Percentiles rank a stretch among this genome's conserved stretches.
Evolutionary conservation across 2,888 invertebrate species (phyloP).

Genomic region (Platycheirus rosarum): DNA sequence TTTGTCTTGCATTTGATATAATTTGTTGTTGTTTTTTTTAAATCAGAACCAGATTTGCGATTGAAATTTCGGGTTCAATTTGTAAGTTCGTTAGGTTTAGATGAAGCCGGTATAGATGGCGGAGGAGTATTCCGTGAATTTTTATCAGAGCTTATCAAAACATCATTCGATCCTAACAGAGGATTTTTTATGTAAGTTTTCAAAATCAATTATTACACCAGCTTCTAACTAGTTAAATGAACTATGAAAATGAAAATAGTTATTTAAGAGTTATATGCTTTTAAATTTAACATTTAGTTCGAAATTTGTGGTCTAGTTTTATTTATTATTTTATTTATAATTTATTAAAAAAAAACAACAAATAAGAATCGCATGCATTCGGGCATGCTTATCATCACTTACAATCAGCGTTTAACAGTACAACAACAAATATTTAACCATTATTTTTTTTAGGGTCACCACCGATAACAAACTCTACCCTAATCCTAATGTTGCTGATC

Average conservation of each 20-base stretch:
- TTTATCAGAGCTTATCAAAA: slow-evolving; percentile 95
- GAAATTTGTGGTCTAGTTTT: too few relatives aligned
- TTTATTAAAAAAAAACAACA: too few relatives aligned
- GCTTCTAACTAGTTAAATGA: too few relatives aligned
- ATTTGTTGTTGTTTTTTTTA: slow-evolving; percentile 3
- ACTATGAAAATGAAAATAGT: too few relatives aligned
- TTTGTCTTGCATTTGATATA: not conserved
- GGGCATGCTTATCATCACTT: too few relatives aligned
- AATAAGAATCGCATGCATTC: too few relatives aligned
- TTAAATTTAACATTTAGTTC: too few relatives aligned
- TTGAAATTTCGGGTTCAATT: slow-evolving; percentile 94
- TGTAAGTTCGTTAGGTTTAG: slow-evolving; percentile 94
- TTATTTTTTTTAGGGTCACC: slow-evolving; percentile 85
- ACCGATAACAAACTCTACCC: slow-evolving; percentile 97
- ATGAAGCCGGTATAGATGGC: slow-evolving; percentile 98
- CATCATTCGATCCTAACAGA: slow-evolving; percentile 97
- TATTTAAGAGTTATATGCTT: too few relatives aligned
- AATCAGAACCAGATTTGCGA: slow-evolving; percentile 92
- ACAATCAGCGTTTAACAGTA: too few relatives aligned
- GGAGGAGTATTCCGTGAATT: slow-evolving; percentile 98
- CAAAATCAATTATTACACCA: too few relatives aligned
- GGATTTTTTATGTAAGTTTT: slow-evolving; percentile 90
- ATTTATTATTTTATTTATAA: too few relatives aligned
- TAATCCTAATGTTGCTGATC: slow-evolving; percentile 94
- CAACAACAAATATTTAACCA: not conserved